phyloP scores from a whole-genome alignment of 2,113 vertebrate genomes.

The Chaetops frenatus region DNA sequence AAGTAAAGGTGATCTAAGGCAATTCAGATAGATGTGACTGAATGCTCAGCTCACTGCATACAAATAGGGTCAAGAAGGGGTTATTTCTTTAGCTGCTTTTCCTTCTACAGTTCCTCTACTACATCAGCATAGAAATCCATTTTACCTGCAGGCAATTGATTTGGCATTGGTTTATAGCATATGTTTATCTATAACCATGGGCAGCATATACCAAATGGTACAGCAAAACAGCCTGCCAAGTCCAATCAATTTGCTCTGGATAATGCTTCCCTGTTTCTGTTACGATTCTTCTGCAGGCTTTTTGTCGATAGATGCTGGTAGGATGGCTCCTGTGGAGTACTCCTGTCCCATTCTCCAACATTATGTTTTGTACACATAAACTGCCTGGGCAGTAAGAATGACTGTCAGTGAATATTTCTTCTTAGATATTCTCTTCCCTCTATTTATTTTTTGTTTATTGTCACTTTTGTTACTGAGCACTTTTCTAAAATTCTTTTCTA shows the following conservation, averaged over 20 bases:
- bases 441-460: neutral
- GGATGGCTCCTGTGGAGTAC: neutral
- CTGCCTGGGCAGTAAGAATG: neutral
- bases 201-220: neutral
- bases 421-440: neutral
- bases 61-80: neutral
- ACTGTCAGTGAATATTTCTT: neutral
- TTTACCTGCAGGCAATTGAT: neutral
- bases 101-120: neutral
- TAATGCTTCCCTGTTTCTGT: neutral
- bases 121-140: neutral
- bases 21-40: neutral
- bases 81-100: neutral
- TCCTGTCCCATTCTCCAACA: neutral
- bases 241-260: neutral
- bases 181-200: neutral
- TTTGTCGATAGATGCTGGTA: fast-evolving
- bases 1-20: neutral
- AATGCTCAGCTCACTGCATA: neutral
- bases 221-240: neutral
- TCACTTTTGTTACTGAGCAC: neutral
- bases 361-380: neutral
- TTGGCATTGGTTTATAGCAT: neutral
- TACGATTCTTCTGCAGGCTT: neutral
- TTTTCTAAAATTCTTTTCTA: neutral